Evolutionary conservation across 2,113 vertebrate species (phyloP), one percentile per base, ranked within the genome.

Genomic region (Otocyon megalotis): DNA sequence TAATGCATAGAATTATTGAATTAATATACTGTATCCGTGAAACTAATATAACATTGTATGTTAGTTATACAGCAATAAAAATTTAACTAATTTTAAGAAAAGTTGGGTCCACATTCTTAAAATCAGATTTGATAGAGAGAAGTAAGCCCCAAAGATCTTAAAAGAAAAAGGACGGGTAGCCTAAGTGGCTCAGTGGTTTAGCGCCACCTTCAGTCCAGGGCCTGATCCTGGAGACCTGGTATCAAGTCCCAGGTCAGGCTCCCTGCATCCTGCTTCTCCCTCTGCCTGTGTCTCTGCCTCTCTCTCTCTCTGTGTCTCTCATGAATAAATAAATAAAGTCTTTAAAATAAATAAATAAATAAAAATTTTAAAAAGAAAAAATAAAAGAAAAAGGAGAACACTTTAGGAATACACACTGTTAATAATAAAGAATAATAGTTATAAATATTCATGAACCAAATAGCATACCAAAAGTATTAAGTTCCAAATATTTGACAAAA

Each of bases 211-310:
- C 5, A 43, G 43, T 43, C 43, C 43, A 1, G 43, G 43, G 5
- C 43, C 43, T 43, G 43, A 43, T 43, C 43, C 43, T 43, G 43
- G 43, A 43, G 43, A 43, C 43, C 43, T 1, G 43, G 43, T 7
- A 43, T 43, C 1, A 1, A 43, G 43, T 43, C 43, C 43, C 7
- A 7, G 0, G 5, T 43, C 7, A 1, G 43, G 6, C 43, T 43
- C 43, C 43, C 43, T 43, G 43, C 43, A 43, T 43, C 7, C 43
- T 43, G 43, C 43, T 43, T 43, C 43, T 43, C 43, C 43, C 7
- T 43, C 43, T 43, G 43, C 43, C 43, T 43, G 43, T 43, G 43
- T 43, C 43, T 43, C 43, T 43, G 43, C 43, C 43, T 43, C 43
- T 43, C 43, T 43, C 43, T 43, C 43, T 43, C 6, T 43, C 6